A percentile compares a stretch with the other conserved stretches of the same genome.
phyloP scores from a whole-genome alignment of 2,888 invertebrate genomes.

The Clostera curtula region DNA sequence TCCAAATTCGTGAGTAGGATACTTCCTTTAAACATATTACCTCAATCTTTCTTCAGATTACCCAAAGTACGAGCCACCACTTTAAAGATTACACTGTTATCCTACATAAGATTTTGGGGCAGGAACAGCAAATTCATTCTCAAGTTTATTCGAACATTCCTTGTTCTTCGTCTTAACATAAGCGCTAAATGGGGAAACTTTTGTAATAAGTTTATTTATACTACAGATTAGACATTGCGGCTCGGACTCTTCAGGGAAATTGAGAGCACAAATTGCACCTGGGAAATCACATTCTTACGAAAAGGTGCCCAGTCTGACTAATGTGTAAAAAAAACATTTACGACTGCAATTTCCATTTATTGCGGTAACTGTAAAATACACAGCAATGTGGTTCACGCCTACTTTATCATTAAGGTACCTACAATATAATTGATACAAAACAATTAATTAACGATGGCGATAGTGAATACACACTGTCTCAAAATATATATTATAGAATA shows the following conservation, averaged over 20 bases:
- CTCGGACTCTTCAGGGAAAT: constrained; percentile 38
- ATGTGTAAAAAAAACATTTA: background rate
- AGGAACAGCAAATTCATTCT: constrained; percentile 18
- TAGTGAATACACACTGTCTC: too few species aligned
- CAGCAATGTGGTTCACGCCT: too few species aligned
- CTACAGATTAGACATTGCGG: constrained; percentile 31
- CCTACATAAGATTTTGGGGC: constrained; percentile 13
- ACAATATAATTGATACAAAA: too few species aligned
- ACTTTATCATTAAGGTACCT: too few species aligned
- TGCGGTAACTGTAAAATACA: too few species aligned
- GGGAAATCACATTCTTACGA: constrained; percentile 30
- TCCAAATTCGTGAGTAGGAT: too few species aligned
- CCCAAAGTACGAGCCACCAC: too few species aligned
- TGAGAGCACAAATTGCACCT: constrained; percentile 41
- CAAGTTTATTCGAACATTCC: constrained; percentile 21
- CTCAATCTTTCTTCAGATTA: too few species aligned
- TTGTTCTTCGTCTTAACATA: constrained; percentile 25
- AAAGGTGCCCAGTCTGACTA: constrained; percentile 2
- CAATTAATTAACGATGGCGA: too few species aligned
- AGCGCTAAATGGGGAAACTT: constrained; percentile 41
- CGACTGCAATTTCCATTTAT: too few species aligned
- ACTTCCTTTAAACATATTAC: too few species aligned
- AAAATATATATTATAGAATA: too few species aligned
- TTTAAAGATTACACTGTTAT: constrained; percentile 7
- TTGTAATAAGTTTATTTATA: constrained; percentile 36